Base-by-base conservation (phyloP, 2,113 vertebrate species). In the Ancistrus triradiatus region DNA sequence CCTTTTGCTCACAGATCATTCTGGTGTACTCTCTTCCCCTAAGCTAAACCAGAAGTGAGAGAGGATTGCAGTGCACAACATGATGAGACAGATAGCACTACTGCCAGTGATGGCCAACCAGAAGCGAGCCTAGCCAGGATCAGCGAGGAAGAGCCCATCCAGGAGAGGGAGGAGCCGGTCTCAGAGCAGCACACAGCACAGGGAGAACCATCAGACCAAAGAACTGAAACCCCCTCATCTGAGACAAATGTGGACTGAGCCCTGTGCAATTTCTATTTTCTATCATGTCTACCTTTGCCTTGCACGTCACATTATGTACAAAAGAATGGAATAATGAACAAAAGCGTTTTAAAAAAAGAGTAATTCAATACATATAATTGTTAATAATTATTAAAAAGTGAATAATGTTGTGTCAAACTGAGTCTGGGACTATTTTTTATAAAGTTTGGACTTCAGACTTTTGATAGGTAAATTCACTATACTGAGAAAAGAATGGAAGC, bases 291-390 rank as follows among this genome's bases (percentile, higher is more conserved):
- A 76, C 83, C 77, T 84, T 81, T 80, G 84, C 83, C 80, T 84
- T 88, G 85, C 87, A 87, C 86, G 82, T 77, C 79, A 80, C 73
- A 86, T 80, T 78, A 84, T 87, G 78, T 86, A 84, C 73, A 86
- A 84, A 85, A 84, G 43, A 71, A 73, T 67, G 52, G n/a, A 68
- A 76, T 71, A 75, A 77, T 77, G 72, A 77, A 66, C 52, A 79
- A 77, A 77, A 70, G 68, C 37, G 56, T 74, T 65, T 67, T 47
- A 75, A 84, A 77, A 59, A 40, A 78, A 72, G 77, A 80, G 58
- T 80, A 83, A 83, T 85, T 80, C 76, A 66, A 74, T 76, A 81
- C 73, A 76, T 84, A 80, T 86, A 84, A 81, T 83, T 87, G 79
- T 85, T 84, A 85, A 85, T 75, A 75, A 81, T 78, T 31, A 85